These are phyloP conservation scores for Oriolus oriolus DNA, from an alignment of 2,113 vertebrate genomes.

Conservation along the genomic window DNA sequence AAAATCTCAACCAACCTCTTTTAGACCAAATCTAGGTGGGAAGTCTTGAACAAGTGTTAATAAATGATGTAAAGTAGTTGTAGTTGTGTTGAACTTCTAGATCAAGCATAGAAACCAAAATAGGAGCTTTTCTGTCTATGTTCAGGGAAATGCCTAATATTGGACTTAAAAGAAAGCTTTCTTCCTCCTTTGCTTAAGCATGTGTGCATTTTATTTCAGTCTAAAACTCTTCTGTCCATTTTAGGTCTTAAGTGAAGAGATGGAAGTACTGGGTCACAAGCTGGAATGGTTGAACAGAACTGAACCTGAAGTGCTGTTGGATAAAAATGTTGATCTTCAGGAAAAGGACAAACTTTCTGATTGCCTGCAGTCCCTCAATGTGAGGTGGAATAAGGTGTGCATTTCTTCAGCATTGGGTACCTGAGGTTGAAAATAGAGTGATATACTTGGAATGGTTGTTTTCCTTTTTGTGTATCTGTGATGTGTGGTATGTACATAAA, in stretches of 20 bases:
- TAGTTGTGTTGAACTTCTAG: background rate
- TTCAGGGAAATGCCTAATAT: background rate
- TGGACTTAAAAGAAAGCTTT: background rate
- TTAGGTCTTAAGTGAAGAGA: conserved; percentile 80
- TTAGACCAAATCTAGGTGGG: background rate
- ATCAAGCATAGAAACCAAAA: background rate
- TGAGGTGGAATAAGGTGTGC: conserved; percentile 86
- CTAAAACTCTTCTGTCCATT: background rate
- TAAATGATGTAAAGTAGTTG: background rate
- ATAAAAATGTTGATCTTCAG: conserved; percentile 72
- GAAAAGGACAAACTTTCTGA: conserved; percentile 80
- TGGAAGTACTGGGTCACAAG: conserved; percentile 80
- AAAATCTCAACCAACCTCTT: background rate
- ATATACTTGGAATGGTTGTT: background rate
- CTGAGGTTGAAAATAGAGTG: background rate
- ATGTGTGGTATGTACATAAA: background rate
- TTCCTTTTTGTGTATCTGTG: background rate
- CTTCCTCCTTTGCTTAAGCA: background rate
- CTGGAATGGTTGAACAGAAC: conserved; percentile 87
- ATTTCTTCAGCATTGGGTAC: background rate
- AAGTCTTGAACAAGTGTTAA: background rate
- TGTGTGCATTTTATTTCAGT: background rate
- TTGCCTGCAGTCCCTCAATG: conserved; percentile 79
- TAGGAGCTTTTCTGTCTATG: background rate
- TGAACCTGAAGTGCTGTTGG: conserved; percentile 80